Evolutionary conservation across 2,888 invertebrate genomes (phyloP).

Genomic region (Lepas anatifera): DNA sequence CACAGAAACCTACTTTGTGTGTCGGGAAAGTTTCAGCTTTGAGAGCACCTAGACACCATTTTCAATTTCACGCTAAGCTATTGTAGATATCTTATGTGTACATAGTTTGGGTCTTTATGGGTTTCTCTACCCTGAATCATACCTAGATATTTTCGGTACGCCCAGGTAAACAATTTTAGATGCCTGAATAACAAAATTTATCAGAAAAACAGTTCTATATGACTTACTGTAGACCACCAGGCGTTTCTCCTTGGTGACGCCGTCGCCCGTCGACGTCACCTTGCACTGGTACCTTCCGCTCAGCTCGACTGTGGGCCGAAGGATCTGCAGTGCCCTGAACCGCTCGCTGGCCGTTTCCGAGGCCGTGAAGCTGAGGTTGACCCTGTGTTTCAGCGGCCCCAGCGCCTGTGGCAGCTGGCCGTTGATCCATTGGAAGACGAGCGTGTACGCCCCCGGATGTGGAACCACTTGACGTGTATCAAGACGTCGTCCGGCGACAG

Average conservation of each 20-base stretch:
- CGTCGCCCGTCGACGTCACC: conserved; percentile 42
- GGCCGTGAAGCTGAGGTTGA: conserved; percentile 52
- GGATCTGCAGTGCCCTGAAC: conserved; percentile 54
- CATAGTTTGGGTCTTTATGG: too few relatives aligned
- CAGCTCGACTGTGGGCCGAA: conserved; percentile 52
- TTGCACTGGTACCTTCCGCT: conserved; percentile 60
- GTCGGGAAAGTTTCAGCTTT: too few relatives aligned
- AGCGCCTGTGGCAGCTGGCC: conserved; percentile 35
- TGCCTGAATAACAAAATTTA: too few relatives aligned
- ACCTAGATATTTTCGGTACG: too few relatives aligned
- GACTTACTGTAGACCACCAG: conserved; percentile 56
- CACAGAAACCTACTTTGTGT: too few relatives aligned
- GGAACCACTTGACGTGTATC: conserved; percentile 64
- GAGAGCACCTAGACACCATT: too few relatives aligned
- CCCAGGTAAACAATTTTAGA: too few relatives aligned
- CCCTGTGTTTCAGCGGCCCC: conserved; percentile 40
- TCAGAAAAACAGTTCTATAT: too few relatives aligned
- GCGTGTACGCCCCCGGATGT: conserved; percentile 46
- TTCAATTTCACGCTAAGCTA: too few relatives aligned
- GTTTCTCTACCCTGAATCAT: too few relatives aligned
- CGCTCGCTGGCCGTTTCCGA: conserved; percentile 42
- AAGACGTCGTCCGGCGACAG: conserved; percentile 48
- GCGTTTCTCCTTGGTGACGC: conserved; percentile 32
- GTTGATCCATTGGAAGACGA: conserved; percentile 69
- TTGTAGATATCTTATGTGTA: too few relatives aligned